Base-by-base conservation (phyloP, 2,888 invertebrate genomes). In the Hylaea fasciaria region DNA sequence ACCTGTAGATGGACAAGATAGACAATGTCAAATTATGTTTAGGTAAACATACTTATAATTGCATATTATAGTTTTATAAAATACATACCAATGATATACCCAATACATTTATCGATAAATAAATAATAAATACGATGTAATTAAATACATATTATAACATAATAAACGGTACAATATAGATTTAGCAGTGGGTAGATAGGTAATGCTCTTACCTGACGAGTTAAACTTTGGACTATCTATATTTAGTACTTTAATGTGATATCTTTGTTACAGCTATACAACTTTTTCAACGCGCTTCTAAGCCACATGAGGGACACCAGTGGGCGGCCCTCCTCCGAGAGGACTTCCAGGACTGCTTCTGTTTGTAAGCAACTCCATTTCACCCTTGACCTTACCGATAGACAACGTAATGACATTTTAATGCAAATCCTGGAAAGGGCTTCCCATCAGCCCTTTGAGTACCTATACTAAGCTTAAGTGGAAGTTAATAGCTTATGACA, bases 261-360 rank as follows among this genome's bases (percentile, higher is more conserved):
- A 29, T 61, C 76, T 79, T 76, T 81, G 74, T 94, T 95, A 49
- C 94, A 98, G 97, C 89, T 98, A 52, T 98, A 98, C 93, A 97
- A 98, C 89, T 98, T 98, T 91, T 98, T 98, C 94, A 97, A 97
- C 88, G 97, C 97, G 68, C 94, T 98, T 72, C 93, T 98, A 73
- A 95, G 95, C 73, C 97, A 97, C 86, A 96, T 98, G 94, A 95
- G 96, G 61, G 95, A 95, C 71, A 94, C 94, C 17, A 93, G 92
- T 68, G 93, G 93, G 69, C 89, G 94, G 10, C 90, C 93, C 56
- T 94, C 94, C 76, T 93, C 95, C n/a, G 93, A 93, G 76, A 87
- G 93, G 66, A 94, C 94, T 41, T 95, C 95, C 51, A 93, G 94
- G 80, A 94, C 94, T 67, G 94, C 95, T 66, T 95, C 95, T 67